A percentile compares a stretch with the other conserved stretches of the same genome.
phyloP scores from a whole-genome alignment of 2,888 invertebrate genomes.

The Leptinotarsa haldemani region DNA sequence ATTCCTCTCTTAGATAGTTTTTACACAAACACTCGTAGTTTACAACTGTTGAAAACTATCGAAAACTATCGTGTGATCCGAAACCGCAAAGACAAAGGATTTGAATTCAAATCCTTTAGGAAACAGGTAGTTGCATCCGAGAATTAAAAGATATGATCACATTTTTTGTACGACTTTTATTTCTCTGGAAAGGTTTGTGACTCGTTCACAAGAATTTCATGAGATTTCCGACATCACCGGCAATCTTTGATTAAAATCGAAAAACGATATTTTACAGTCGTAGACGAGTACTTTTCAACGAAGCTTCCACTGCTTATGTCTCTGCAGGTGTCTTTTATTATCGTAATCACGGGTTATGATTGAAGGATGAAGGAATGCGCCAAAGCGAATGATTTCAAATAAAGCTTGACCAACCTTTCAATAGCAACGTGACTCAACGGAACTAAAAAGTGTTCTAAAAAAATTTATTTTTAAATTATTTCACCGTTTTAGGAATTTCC shows the following conservation, averaged over 20 bases:
- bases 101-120: too few relatives aligned
- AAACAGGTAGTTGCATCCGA: too few relatives aligned
- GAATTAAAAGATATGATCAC: too few relatives aligned
- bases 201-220: background rate
- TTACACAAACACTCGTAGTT: too few relatives aligned
- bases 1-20: too few relatives aligned
- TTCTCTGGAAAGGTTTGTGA: background rate
- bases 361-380: background rate
- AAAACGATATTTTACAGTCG: constrained; percentile 1
- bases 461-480: too few relatives aligned
- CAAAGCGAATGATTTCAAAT: background rate
- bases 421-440: background rate
- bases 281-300: background rate
- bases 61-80: background rate
- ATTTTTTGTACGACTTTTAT: background rate
- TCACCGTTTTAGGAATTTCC: too few relatives aligned
- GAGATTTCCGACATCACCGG: background rate
- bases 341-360: constrained; percentile 1
- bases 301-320: constrained; percentile 11
- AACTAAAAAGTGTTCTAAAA: background rate
- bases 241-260: background rate
- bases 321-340: constrained; percentile 40
- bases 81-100: too few relatives aligned
- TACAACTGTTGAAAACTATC: background rate
- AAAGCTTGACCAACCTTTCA: background rate